Evolutionary conservation across 2,797 vertebrate species (phyloP), one percentile per base, ranked within the genome.

Genomic region (Champsocephalus esox): DNA sequence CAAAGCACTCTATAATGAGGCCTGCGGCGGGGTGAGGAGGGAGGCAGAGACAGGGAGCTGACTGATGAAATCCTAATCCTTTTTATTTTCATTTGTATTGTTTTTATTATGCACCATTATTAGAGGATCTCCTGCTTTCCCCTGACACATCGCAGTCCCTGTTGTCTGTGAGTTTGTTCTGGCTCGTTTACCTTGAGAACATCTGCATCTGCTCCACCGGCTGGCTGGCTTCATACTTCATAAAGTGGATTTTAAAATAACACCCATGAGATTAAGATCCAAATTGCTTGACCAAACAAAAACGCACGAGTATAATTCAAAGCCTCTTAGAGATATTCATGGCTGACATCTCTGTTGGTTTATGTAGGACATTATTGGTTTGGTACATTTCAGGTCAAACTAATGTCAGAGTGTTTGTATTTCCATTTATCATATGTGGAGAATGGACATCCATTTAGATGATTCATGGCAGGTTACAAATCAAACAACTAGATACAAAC

Each of bases 251-350:
- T 89, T 81, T 60, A 64, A 75, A 81, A 90, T 91, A 90, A 91
- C 73, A 84, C 43, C 82, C 86, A 71, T 88, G 85, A 90, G 86
- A 91, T 91, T 92, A 83, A 90, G 90, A 88, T 88, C 70, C 77
- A 88, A 87, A 88, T 88, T 83, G 87, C 70, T 87, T 86, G 83
- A 88, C 77, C 83, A 85, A 88, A 86, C 87, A 75, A 76, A 89
- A 89, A 84, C 4, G n/a, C 73, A 70, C 57, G 59, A 85, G 63
- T 67, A 52, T 38, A 66, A 65, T 69, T 73, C 75, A 80, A 83
- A 83, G 84, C 77, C 2, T 45, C 54, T 77, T 60, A 60, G 45
- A 71, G 68, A 71, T 66, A 43, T 0, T 46, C 67, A 75, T 52
- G 70, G 69, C 60, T 80, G 71, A 57, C 38, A 19, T 79, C 60